Base-by-base conservation (phyloP, 2,797 vertebrate species). In the Poecile montanus region DNA sequence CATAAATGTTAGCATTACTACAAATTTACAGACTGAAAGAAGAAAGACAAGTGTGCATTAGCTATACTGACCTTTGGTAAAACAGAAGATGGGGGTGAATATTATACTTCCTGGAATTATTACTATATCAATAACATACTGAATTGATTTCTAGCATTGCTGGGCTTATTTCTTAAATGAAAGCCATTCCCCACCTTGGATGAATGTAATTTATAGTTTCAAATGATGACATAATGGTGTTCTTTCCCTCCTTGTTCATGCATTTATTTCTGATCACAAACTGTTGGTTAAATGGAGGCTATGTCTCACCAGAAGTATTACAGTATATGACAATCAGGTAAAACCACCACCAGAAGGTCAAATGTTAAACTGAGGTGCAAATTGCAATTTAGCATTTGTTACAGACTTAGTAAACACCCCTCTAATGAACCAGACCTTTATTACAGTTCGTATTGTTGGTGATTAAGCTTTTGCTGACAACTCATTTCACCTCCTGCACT, bases 401-500 rank as follows among this genome's bases (percentile, higher is more conserved):
- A 95, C 45, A 94, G 72, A 38, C 75, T 95, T 89, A 88, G 82
- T 88, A 94, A 96, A 94, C 47, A 67, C 4, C 11, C n/a, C 45
- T 77, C 36, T 95, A 97, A 97, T 71, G 93, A 97, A 94, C 60
- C 9, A 95, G 89, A 94, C 76, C 95, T 96, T 96, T 97, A 97
- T 71, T 88, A 86, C 75, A 79, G 94, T 96, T 97, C 88, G 36
- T 91, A 96, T 58, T 71, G 92, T 38, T 76, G 72, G 76, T 94
- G 84, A 97, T 96, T 92, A 97, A 94, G 85, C 80, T 90, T 97
- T 95, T 96, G 88, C 85, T 96, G 94, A 97, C 89, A 97, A 96
- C 78, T 96, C 81, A 92, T 95, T 97, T 97, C 91, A 96, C 92
- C 95, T 97, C 70, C 71, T 71, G 81, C 78, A 95, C 76, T 89